Evolutionary conservation across 2,113 vertebrate species (phyloP), one percentile per base, ranked within the genome.

Genomic region (Platichthys stellatus): DNA sequence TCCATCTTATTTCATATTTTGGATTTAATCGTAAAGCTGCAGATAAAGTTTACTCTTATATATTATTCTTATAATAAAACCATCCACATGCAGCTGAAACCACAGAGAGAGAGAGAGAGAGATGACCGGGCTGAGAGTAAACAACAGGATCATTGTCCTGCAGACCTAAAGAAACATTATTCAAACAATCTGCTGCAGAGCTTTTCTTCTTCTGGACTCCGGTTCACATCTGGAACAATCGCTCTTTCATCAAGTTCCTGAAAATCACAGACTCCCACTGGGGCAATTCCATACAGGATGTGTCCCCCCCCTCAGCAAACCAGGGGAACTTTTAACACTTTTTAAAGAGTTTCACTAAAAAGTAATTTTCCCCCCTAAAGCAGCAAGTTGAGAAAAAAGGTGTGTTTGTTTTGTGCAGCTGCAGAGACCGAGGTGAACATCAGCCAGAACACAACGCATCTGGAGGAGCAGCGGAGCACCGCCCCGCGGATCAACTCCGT

Each of bases 221-320:
- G 68, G 74, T 64, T 23, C 40, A 53, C 20, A 58, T 82, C 51
- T 45, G 24, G 81, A 75, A 91, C 88, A 90, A 89, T 69, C 74
- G 81, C 4, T 54, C 83, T 88, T 88, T 92, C 76, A 86, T 90
- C 69, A 60, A 76, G 75, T 65, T 66, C 64, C 49, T 75, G 75
- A 58, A 69, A 61, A 56, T 78, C 74, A 2, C 66, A 56, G 82
- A 61, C 60, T 4, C 77, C 77, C 81, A 72, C 59, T 56, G 72
- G 13, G 82, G 85, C 64, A 13, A 31, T 49, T 79, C 86, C 72
- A 83, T 61, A 81, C 82, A 82, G 88, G 88, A 84, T 63, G 75
- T 83, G 59, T 69, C 4, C 26, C 4, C 26, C 63, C 53, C 18
- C n/a, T n/a, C 84, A 73, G 58, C 18, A 1, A 4, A 7, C 47